A percentile compares a stretch with the other conserved stretches of the same genome.
These are phyloP conservation scores for Drosophila parvula DNA, from an alignment of 1,140 invertebrate genomes.

Conservation along the genomic window DNA sequence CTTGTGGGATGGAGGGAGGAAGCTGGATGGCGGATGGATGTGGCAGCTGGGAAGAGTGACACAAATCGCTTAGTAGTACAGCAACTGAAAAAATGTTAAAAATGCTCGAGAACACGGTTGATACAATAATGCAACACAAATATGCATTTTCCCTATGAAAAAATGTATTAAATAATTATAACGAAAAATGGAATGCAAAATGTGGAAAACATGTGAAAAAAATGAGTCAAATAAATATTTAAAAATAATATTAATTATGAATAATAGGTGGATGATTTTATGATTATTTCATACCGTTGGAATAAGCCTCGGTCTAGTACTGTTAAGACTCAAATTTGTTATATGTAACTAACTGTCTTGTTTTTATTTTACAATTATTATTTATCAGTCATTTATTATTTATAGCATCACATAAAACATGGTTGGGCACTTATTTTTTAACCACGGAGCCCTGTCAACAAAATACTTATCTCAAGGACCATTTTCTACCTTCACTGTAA, in stretches of 20 bases:
- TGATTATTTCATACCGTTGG: background rate
- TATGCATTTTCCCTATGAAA: background rate
- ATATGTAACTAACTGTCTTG: background rate
- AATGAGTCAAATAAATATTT: background rate
- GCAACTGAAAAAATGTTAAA: slow-evolving; percentile 57
- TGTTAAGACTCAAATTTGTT: too few relatives aligned
- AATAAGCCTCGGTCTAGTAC: background rate
- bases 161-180: background rate
- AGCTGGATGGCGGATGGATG: slow-evolving; percentile 18
- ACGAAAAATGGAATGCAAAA: background rate
- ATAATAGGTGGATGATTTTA: background rate
- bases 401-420: background rate
- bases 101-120: slow-evolving; percentile 44
- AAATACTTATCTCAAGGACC: background rate
- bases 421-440: background rate
- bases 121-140: slow-evolving; percentile 7
- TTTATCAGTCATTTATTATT: background rate
- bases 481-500: too few relatives aligned
- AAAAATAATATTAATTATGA: background rate
- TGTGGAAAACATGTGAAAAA: background rate
- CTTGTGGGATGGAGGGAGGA: slow-evolving; percentile 13
- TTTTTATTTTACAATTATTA: background rate
- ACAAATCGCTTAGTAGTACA: slow-evolving; percentile 38
- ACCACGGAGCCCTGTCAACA: background rate
- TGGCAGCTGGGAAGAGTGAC: slow-evolving; percentile 4